phyloP scores from a whole-genome alignment of 1,140 invertebrate genomes.

The Battus philenor region DNA sequence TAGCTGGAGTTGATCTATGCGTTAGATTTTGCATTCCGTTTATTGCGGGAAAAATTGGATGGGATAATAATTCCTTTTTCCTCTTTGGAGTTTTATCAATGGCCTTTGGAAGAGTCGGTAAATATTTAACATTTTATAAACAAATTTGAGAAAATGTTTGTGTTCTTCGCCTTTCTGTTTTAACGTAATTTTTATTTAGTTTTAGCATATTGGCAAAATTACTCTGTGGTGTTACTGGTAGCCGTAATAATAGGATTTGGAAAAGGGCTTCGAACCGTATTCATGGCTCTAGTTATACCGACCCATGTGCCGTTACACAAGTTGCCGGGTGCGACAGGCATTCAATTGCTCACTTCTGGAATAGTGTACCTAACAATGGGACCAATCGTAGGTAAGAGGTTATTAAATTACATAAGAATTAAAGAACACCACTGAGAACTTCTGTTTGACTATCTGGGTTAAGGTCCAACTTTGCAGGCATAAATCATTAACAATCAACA shows the following conservation, averaged over 20 bases:
- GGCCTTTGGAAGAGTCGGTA: slow-evolving; percentile 80
- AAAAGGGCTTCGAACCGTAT: slow-evolving; percentile 80
- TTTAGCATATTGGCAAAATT: slow-evolving; percentile 69
- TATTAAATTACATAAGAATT: no score
- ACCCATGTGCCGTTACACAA: slow-evolving; percentile 79
- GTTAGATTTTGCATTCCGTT: slow-evolving; percentile 80
- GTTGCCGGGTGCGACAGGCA: slow-evolving; percentile 78
- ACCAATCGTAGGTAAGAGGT: slow-evolving; percentile 76
- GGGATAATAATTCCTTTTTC: slow-evolving; percentile 82
- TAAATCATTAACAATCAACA: no score
- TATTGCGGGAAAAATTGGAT: slow-evolving; percentile 79
- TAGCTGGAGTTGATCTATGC: slow-evolving; percentile 77
- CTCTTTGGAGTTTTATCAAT: slow-evolving; percentile 80
- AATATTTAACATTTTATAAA: no score
- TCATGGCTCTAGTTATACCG: slow-evolving; percentile 81
- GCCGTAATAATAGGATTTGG: slow-evolving; percentile 79
- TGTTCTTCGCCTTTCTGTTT: no score
- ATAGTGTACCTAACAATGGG: slow-evolving; percentile 76
- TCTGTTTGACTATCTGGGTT: no score
- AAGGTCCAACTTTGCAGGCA: no score
- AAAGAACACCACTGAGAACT: no score
- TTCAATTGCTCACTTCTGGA: slow-evolving; percentile 79
- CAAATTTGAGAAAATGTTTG: no score
- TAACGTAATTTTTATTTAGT: slow-evolving; percentile 42
- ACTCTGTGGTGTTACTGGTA: slow-evolving; percentile 63